Evolutionary conservation across 2,888 invertebrate species (phyloP).

Genomic region (Pammene fasciana): DNA sequence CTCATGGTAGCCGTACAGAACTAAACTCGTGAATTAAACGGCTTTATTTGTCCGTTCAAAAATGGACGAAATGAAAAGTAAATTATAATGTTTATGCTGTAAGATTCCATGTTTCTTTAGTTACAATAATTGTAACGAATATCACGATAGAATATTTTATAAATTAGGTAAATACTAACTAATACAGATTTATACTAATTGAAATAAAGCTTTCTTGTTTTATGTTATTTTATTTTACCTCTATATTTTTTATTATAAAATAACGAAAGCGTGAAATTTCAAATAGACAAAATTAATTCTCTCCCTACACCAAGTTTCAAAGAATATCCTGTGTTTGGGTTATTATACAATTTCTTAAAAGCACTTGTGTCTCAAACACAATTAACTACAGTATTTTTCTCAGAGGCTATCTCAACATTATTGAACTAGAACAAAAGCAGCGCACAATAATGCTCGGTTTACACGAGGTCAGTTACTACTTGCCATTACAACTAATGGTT

Average conservation of each 20-base stretch:
- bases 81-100: neutral
- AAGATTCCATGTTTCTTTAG: too few relatives aligned
- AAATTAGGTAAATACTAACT: too few relatives aligned
- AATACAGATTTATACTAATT: too few relatives aligned
- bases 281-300: too few relatives aligned
- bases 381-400: slow-evolving; percentile 9
- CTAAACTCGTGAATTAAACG: too few relatives aligned
- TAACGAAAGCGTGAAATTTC: too few relatives aligned
- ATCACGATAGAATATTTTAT: too few relatives aligned
- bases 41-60: slow-evolving; percentile 7
- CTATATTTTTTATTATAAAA: too few relatives aligned
- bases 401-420: slow-evolving; percentile 1
- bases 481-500: neutral
- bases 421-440: slow-evolving; percentile 20
- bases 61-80: neutral
- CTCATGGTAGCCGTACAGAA: too few relatives aligned
- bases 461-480: slow-evolving; percentile 7
- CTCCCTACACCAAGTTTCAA: neutral
- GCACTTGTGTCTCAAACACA: neutral
- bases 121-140: too few relatives aligned
- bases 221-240: too few relatives aligned
- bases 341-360: neutral
- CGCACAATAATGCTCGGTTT: slow-evolving; percentile 18
- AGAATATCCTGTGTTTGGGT: neutral
- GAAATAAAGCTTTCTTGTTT: too few relatives aligned